These are phyloP conservation scores for Campoplex nolae DNA, from an alignment of 2,888 invertebrate species.

Conservation along the genomic window DNA sequence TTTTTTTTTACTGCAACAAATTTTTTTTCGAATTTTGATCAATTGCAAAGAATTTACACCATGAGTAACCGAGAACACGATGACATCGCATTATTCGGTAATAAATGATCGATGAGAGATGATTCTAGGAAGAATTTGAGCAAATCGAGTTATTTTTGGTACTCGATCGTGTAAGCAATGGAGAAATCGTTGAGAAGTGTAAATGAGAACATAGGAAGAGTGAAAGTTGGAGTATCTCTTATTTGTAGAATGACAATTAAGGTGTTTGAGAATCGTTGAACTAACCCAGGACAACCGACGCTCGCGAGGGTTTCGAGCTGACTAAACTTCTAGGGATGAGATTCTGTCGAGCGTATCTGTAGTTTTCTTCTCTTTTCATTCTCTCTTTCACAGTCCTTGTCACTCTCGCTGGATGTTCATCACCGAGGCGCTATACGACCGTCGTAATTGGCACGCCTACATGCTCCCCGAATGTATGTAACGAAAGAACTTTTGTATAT, in stretches of 20 bases:
- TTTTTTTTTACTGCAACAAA: neutral
- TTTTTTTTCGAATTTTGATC: neutral
- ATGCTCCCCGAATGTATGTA: slow-evolving; percentile 42
- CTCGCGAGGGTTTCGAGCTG: slow-evolving; percentile 65
- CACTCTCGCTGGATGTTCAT: slow-evolving; percentile 57
- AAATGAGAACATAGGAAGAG: neutral
- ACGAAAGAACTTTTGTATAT: slow-evolving; percentile 25
- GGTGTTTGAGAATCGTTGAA: slow-evolving; percentile 17
- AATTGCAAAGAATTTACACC: neutral
- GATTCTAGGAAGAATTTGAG: neutral
- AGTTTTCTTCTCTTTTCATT: slow-evolving; percentile 15
- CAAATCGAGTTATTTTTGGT: neutral
- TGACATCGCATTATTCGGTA: neutral
- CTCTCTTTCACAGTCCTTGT: slow-evolving; percentile 29
- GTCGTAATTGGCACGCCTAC: slow-evolving; percentile 66
- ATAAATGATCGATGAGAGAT: neutral
- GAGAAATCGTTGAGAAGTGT: neutral
- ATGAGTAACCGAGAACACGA: neutral
- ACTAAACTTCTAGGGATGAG: slow-evolving; percentile 68
- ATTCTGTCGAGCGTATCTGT: slow-evolving; percentile 38
- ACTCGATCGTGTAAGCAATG: neutral
- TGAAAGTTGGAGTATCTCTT: slow-evolving; percentile 15
- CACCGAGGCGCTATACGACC: slow-evolving; percentile 51
- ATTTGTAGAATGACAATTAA: slow-evolving; percentile 20
- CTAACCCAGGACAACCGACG: slow-evolving; percentile 58